phyloP scores from a whole-genome alignment of 2,888 invertebrate genomes.

The Poecilobothrus nobilitatus region DNA sequence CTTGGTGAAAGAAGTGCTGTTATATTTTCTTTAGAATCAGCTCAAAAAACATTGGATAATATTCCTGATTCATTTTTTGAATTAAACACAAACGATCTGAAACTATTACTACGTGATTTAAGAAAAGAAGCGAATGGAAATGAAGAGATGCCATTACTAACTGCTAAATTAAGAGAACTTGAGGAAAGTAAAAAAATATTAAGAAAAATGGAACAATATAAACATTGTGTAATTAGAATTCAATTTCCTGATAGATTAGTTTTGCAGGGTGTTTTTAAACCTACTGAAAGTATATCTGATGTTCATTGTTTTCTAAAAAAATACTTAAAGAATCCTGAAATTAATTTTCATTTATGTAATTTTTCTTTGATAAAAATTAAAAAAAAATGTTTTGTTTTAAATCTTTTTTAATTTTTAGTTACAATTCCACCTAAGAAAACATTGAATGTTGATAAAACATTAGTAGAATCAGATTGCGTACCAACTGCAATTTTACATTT shows the following conservation, averaged over 20 bases:
- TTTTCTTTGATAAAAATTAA: conserved; percentile 27
- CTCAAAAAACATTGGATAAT: conserved; percentile 57
- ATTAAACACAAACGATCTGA: conserved; percentile 72
- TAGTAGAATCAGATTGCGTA: conserved; percentile 66
- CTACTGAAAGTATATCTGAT: conserved; percentile 61
- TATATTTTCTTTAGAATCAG: conserved; percentile 56
- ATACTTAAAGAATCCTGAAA: conserved; percentile 56
- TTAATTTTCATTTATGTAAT: conserved; percentile 74
- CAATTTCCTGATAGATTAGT: conserved; percentile 81
- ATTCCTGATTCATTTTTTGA: conserved; percentile 84
- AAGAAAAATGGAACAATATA: conserved; percentile 57
- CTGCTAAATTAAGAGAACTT: conserved; percentile 53
- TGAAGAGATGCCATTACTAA: conserved; percentile 67
- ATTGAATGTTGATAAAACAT: conserved; percentile 52
- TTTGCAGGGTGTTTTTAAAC: conserved; percentile 76
- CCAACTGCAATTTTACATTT: conserved; percentile 72
- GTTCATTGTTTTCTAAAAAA: conserved; percentile 66
- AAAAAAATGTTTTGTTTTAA: conserved; percentile 12
- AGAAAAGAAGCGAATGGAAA: conserved; percentile 55
- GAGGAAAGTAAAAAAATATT: conserved; percentile 51
- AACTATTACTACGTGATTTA: conserved; percentile 63
- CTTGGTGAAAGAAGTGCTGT: conserved; percentile 67
- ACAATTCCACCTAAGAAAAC: conserved; percentile 73
- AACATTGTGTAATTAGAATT: conserved; percentile 68
- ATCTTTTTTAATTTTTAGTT: conserved; percentile 47